phyloP scores from a whole-genome alignment of 53 echinoderm and acorn worm genomes.

The Paracentrotus lividus region DNA sequence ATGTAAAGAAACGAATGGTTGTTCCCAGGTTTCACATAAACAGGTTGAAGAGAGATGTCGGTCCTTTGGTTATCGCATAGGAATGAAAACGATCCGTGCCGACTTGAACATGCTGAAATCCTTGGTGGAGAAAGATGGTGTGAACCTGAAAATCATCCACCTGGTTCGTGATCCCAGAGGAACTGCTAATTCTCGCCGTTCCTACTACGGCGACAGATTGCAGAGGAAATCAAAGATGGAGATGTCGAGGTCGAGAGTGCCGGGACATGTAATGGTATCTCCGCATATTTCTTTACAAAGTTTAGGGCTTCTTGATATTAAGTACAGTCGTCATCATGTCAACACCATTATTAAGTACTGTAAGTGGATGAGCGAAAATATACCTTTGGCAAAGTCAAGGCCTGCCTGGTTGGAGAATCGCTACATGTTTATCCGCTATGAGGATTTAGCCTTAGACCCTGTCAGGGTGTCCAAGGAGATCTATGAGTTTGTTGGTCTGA shows the following conservation, averaged over 20 bases:
- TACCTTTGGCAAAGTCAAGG: constrained; percentile 23
- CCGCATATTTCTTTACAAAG: constrained; percentile 18
- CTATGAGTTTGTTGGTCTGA: constrained; percentile 59
- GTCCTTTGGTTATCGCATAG: constrained; percentile 60
- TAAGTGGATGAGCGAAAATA: constrained; percentile 40
- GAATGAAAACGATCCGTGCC: constrained; percentile 84
- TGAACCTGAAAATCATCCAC: constrained; percentile 85
- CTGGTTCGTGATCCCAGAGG: constrained; percentile 85
- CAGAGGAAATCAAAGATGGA: too few species aligned
- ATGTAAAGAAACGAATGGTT: constrained; percentile 70
- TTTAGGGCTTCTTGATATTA: constrained; percentile 58
- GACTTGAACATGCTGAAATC: constrained; percentile 73
- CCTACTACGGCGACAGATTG: constrained; percentile 20
- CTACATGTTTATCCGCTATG: constrained; percentile 58
- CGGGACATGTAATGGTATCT: not conserved
- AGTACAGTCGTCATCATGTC: not conserved
- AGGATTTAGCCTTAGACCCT: constrained; percentile 61
- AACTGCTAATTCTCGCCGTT: constrained; percentile 85
- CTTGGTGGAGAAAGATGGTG: constrained; percentile 72
- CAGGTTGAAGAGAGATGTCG: constrained; percentile 62
- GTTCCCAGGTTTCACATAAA: constrained; percentile 52
- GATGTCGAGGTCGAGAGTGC: not conserved
- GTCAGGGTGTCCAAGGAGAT: constrained; percentile 2
- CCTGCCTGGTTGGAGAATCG: constrained; percentile 54
- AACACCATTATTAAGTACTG: constrained; percentile 71